Percentiles rank a stretch among this genome's conserved stretches.
These are phyloP conservation scores for Pseudonaja textilis DNA, from an alignment of 2,113 vertebrate species.

Conservation along the genomic window DNA sequence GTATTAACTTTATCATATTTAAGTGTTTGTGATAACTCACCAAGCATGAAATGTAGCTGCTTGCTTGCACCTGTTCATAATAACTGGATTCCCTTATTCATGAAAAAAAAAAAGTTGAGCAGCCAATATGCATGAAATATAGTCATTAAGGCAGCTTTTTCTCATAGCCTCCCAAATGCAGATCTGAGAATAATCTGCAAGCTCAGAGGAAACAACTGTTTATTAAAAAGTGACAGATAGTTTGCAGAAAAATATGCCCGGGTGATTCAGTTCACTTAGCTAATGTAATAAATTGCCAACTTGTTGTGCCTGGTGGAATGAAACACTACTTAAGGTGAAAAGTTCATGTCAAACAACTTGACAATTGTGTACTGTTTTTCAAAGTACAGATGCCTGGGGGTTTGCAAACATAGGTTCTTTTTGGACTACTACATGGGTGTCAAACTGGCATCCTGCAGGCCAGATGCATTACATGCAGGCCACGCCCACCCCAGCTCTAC, in stretches of 20 bases:
- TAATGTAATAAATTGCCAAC: constrained; percentile 24
- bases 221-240: constrained; percentile 23
- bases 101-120: constrained; percentile 23
- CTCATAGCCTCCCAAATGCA: constrained; percentile 9
- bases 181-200: constrained; percentile 11
- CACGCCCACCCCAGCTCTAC: too few species aligned
- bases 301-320: constrained; percentile 20
- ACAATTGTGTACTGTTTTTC: not conserved
- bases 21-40: constrained; percentile 52
- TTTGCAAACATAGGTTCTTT: not conserved
- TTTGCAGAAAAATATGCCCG: constrained; percentile 18
- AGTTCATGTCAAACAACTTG: constrained; percentile 19
- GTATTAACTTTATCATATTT: constrained; percentile 54
- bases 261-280: constrained; percentile 27
- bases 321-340: constrained; percentile 12
- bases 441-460: too few species aligned
- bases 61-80: constrained; percentile 56
- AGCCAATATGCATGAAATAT: constrained; percentile 9
- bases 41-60: constrained; percentile 56
- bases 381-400: not conserved
- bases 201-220: constrained; percentile 12
- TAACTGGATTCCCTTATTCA: constrained; percentile 57
- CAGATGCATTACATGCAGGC: too few species aligned
- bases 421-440: not conserved
- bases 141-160: constrained; percentile 35